Base-by-base conservation (phyloP, 2,888 invertebrate species). In the Drosophila niveifrons region DNA sequence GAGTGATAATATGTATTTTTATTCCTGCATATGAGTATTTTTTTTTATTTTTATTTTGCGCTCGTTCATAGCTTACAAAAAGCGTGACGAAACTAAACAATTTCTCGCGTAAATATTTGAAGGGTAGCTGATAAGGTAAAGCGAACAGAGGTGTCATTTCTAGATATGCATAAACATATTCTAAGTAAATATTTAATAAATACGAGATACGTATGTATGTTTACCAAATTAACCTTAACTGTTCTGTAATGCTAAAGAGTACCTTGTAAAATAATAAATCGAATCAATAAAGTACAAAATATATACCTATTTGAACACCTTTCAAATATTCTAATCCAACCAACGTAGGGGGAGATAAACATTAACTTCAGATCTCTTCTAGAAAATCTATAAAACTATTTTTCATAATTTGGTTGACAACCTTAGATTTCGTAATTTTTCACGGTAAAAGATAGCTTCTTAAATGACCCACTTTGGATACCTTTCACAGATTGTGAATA, bases 401-500 rank as follows among this genome's bases (percentile, higher is more conserved):
- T 31, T 31, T 31, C 1, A 9, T 31, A 10, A 31, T 31, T 31
- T 31, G 10, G 0, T 31, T 31, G 31, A 10, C 31, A 31, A 10
- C 3, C 31, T 31, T 10, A 31, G 31, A 10, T 31, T 31, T 31
- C 10, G 2, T 10, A 10, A 8, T 31, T 31, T 6, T 10, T 10
- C 31, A 31, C 2, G 10, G 2, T 31, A 31, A 6, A 31, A 31
- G 31, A 10, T 10, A 31, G 31, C 10, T 31, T 31, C 2, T 31
- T 23, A 23, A 23, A 23, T 23, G 67, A 75, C 75, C 72, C 64
- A 75, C 50, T 64, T 75, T n/a, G 18, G 31, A 28, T 23, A 18
- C 13, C 7, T 43, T 46, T n/a, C 2, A 15, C 31, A 23, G 23
- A 23, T 15, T 44, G n/a, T 17, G 13, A 34, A 39, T 17, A 9